Evolutionary conservation across 1,140 invertebrate species (phyloP), one percentile per base, ranked within the genome.

Genomic region (Drosophila pseudoananassae): DNA sequence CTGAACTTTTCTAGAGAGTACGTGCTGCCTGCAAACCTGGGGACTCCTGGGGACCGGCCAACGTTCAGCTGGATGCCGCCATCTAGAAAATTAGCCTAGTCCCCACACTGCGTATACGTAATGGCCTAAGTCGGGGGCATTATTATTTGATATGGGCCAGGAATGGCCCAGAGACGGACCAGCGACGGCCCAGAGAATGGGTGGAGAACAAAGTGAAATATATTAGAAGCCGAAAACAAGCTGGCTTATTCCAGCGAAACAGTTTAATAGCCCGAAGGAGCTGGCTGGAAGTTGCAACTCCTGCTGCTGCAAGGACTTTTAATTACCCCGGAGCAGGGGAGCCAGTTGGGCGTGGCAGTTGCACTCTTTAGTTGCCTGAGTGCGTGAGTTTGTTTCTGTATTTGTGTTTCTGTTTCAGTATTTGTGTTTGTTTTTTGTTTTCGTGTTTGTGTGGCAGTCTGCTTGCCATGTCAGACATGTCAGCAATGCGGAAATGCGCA

Each of bases 401-500:
- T 6, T 8, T 53, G 15, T 53, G 49, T 36, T 29, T 6, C 12
- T 53, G 17, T 54, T 36, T 20, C 12, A 14, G 56, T 29, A 36
- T 50, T 50, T 40, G n/a, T 20, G 27, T 17, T 20, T 25, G 46
- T 25, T 65, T 55, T 29, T 53, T 23, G 20, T 23, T 31, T 5
- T 9, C 46, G 15, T 49, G 38, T 33, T 55, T 65, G 46, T 70
- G 56, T 36, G 40, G 14, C 43, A 31, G 74, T 64, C 25, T 47
- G 74, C 58, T 88, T 78, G 47, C 55, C 85, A 87, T 87, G 74
- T 66, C 74, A 72, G 83, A 78, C 78, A 88, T 87, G 83, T 87
- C 75, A 76, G 83, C 83, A 88, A 87, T 87, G 82, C 83, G 83
- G 82, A 85, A 85, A 82, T 87, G 82, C 83, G 71, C 83, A 88